These are phyloP conservation scores for Drosophila koepferae DNA, from an alignment of 2,888 invertebrate species.

Conservation along the genomic window DNA sequence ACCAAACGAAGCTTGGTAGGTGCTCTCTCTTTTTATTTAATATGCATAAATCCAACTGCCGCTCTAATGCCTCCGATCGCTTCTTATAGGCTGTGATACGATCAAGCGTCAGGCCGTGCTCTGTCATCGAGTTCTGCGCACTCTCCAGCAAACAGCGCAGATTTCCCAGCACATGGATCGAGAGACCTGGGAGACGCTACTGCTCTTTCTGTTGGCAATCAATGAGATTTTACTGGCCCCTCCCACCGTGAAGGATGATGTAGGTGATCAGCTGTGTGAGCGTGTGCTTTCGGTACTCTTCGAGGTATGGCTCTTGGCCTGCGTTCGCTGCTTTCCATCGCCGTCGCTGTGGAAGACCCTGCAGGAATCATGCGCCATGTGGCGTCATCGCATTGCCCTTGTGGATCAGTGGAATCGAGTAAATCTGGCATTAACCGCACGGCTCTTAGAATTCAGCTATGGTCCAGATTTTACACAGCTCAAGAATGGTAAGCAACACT, in stretches of 20 bases:
- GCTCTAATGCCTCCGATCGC: conserved; percentile 8
- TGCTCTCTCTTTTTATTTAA: conserved; percentile 47
- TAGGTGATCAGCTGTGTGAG: conserved; percentile 97
- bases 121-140: conserved; percentile 95
- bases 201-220: conserved; percentile 94
- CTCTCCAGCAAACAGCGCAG: conserved; percentile 92
- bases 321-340: conserved; percentile 93
- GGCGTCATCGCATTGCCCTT: conserved; percentile 97
- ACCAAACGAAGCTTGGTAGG: conserved; percentile 93
- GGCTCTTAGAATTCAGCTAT: conserved; percentile 94
- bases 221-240: conserved; percentile 96
- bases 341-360: conserved; percentile 98
- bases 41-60: background rate
- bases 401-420: conserved; percentile 98
- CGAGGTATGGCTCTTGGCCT: conserved; percentile 90
- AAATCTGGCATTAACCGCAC: conserved; percentile 94
- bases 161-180: conserved; percentile 91
- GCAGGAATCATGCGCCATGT: conserved; percentile 95
- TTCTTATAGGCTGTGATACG: conserved; percentile 91
- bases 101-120: conserved; percentile 97
- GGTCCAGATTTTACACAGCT: conserved; percentile 93
- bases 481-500: conserved; percentile 89
- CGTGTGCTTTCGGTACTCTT: conserved; percentile 96
- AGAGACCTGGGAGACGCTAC: conserved; percentile 95
- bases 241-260: conserved; percentile 96